Conservation (phyloP, 2,888 invertebrate genomes). For the Ptilodon capucinus region DNA sequence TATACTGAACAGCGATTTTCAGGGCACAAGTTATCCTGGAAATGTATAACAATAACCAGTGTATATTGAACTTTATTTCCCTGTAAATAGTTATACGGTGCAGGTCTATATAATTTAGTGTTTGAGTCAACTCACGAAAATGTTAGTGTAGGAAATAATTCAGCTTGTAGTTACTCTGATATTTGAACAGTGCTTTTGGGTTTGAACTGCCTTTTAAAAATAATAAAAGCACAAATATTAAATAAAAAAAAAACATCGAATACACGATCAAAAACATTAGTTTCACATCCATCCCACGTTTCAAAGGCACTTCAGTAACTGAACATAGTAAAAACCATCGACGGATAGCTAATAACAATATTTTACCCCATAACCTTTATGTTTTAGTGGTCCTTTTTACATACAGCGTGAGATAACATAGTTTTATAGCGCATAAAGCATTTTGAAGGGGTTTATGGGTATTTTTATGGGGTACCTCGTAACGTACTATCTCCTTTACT, state of each 20-base stretch:
- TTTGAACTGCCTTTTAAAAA: too few relatives aligned
- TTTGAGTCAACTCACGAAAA: background rate
- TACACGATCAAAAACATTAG: background rate
- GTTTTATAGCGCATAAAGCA: conserved; percentile 37
- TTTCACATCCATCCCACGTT: background rate
- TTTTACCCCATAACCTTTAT: conserved; percentile 5
- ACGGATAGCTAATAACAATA: conserved; percentile 16
- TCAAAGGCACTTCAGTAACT: background rate
- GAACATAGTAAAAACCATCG: conserved; percentile 12
- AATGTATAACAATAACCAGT: background rate
- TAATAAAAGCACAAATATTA: too few relatives aligned
- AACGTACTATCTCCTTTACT: conserved; percentile 36
- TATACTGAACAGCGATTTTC: background rate
- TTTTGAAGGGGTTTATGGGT: conserved; percentile 38
- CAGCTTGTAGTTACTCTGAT: background rate
- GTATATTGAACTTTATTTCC: background rate
- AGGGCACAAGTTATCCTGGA: background rate
- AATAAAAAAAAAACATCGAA: background rate
- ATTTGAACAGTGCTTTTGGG: too few relatives aligned
- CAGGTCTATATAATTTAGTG: background rate
- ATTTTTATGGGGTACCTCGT: conserved; percentile 33
- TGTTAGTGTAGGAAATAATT: background rate
- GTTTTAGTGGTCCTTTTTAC: conserved; percentile 6
- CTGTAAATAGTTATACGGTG: background rate
- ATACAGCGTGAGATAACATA: conserved; percentile 28